These are phyloP conservation scores for Guaruba guarouba DNA, from an alignment of 2,113 vertebrate genomes.

Conservation along the genomic window DNA sequence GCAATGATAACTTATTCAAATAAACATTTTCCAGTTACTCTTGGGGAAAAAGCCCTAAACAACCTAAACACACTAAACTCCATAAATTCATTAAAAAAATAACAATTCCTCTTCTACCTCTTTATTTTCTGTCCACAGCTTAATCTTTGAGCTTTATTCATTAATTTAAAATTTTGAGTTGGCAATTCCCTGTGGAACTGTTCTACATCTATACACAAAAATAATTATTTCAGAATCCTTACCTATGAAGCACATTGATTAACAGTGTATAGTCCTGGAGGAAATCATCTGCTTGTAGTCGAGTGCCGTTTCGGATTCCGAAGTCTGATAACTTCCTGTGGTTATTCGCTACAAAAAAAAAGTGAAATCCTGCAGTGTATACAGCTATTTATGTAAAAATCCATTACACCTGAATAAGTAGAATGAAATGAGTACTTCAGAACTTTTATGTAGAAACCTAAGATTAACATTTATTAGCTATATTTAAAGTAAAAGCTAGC, in stretches of 20 bases:
- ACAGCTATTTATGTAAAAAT: not conserved
- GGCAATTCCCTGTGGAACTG: not conserved
- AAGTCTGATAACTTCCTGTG: conserved; percentile 90
- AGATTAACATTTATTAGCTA: not conserved
- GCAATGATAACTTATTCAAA: not conserved
- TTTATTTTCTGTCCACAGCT: not conserved
- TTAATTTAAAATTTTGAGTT: not conserved
- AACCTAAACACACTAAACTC: not conserved
- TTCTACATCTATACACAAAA: not conserved
- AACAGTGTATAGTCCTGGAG: conserved; percentile 95
- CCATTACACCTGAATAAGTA: not conserved
- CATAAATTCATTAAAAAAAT: not conserved
- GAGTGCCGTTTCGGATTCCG: conserved; percentile 92
- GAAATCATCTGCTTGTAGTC: conserved; percentile 94
- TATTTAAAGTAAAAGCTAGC: not conserved
- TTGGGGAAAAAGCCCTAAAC: not conserved
- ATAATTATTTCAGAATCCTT: not conserved
- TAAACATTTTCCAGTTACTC: not conserved
- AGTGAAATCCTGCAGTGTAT: not conserved
- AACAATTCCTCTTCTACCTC: not conserved
- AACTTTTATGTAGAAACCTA: not conserved
- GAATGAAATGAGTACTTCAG: not conserved
- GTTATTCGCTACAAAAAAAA: conserved; percentile 85
- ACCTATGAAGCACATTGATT: conserved; percentile 93
- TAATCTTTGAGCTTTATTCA: not conserved